phyloP scores from a whole-genome alignment of 2,113 vertebrate genomes.

The Galemys pyrenaicus region DNA sequence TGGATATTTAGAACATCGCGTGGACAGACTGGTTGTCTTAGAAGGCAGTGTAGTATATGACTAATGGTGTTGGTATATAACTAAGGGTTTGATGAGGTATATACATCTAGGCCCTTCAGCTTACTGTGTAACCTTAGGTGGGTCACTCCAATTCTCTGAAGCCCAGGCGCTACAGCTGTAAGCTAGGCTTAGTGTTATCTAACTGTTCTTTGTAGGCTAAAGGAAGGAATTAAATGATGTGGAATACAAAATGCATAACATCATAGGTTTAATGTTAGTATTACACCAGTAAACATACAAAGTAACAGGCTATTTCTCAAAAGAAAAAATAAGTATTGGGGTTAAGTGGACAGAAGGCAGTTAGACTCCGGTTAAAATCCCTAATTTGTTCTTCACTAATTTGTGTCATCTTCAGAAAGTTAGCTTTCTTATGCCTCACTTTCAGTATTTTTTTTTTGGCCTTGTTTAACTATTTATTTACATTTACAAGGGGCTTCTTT shows the following conservation, averaged over 20 bases:
- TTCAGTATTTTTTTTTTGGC: conserved; percentile 33
- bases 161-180: background rate
- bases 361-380: background rate
- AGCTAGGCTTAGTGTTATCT: background rate
- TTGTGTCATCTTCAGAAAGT: background rate
- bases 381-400: background rate
- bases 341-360: background rate
- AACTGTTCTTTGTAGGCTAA: background rate
- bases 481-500: conserved; percentile 43
- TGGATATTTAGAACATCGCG: background rate
- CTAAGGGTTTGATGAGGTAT: background rate
- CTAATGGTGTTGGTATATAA: background rate
- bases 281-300: background rate
- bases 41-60: background rate
- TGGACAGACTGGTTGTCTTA: background rate
- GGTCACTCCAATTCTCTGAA: background rate
- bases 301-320: background rate
- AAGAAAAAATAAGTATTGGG: background rate
- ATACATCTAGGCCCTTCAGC: background rate
- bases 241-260: background rate
- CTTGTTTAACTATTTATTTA: conserved; percentile 51
- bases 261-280: background rate
- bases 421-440: background rate
- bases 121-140: background rate
- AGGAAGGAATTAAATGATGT: background rate